Evolutionary conservation across 2,888 invertebrate species (phyloP).

Genomic region (Octonoba sinensis): DNA sequence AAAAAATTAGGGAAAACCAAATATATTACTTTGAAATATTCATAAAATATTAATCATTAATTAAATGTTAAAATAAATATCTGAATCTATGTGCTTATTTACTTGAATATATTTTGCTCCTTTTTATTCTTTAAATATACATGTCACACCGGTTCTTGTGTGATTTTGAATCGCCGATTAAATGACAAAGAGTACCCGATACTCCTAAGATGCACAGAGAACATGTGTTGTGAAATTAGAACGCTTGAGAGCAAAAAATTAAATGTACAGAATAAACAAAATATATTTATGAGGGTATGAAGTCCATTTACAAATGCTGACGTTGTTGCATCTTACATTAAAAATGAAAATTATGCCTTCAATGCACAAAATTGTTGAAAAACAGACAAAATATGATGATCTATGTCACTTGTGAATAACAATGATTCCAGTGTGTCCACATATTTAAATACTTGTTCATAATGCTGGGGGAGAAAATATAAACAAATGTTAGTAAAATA

Average conservation of each 20-base stretch:
- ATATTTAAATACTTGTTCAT: conserved; percentile 97
- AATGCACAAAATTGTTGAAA: conserved; percentile 98
- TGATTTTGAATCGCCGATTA: too few relatives aligned
- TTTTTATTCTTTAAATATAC: too few relatives aligned
- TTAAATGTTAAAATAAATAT: too few relatives aligned
- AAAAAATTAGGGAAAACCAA: too few relatives aligned
- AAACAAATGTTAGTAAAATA: background rate
- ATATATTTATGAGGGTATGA: conserved; percentile 18
- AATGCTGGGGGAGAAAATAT: conserved; percentile 81
- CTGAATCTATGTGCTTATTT: too few relatives aligned
- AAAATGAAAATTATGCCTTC: conserved; percentile 75
- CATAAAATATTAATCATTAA: too few relatives aligned
- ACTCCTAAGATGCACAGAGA: background rate
- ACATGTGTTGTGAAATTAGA: background rate
- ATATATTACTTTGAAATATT: too few relatives aligned
- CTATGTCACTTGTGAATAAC: conserved; percentile 95
- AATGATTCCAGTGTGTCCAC: conserved; percentile 94
- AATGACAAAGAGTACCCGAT: too few relatives aligned
- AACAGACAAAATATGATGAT: conserved; percentile 94
- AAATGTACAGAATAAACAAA: background rate
- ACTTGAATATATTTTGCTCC: too few relatives aligned
- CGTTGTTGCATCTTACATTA: background rate
- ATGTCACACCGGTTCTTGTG: too few relatives aligned
- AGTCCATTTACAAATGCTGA: conserved; percentile 12
- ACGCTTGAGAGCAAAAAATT: background rate